These are phyloP conservation scores for Calliphora vomitoria DNA, from an alignment of 2,888 invertebrate genomes.

Conservation along the genomic window DNA sequence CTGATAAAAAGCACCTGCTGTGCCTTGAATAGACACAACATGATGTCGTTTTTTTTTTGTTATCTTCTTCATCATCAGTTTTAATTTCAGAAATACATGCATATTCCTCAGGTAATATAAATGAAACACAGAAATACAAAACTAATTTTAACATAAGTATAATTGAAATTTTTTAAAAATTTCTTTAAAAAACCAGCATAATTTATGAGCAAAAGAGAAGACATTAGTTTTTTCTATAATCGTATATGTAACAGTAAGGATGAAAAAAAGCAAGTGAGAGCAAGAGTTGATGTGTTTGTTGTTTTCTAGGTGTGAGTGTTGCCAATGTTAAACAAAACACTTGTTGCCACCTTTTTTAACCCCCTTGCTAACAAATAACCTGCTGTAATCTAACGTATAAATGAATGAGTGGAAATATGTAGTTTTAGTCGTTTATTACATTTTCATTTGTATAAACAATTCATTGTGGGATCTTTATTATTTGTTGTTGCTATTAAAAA, in stretches of 20 bases:
- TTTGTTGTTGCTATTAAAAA: constrained; percentile 10
- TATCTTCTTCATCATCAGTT: background rate
- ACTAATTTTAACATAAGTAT: background rate
- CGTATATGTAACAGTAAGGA: background rate
- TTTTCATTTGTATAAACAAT: constrained; percentile 38
- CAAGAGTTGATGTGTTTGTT: background rate
- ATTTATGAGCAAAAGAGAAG: background rate
- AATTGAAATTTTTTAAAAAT: background rate
- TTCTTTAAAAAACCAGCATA: background rate
- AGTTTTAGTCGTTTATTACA: constrained; percentile 43
- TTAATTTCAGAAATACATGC: constrained; percentile 13
- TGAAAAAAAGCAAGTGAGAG: background rate
- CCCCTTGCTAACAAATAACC: background rate
- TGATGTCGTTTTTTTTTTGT: constrained; percentile 15
- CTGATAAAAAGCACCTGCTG: constrained; percentile 68
- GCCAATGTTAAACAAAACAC: constrained; percentile 46
- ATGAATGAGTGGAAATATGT: constrained; percentile 5
- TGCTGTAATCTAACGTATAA: background rate
- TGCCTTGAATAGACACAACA: constrained; percentile 46
- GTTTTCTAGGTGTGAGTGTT: background rate
- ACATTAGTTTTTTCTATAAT: background rate
- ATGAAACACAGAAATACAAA: background rate
- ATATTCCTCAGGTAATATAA: background rate
- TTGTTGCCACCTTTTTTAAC: constrained; percentile 47
- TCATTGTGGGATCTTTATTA: constrained; percentile 40